Conservation (phyloP, 2,797 vertebrate genomes). For the Phalloptychus januarius region DNA sequence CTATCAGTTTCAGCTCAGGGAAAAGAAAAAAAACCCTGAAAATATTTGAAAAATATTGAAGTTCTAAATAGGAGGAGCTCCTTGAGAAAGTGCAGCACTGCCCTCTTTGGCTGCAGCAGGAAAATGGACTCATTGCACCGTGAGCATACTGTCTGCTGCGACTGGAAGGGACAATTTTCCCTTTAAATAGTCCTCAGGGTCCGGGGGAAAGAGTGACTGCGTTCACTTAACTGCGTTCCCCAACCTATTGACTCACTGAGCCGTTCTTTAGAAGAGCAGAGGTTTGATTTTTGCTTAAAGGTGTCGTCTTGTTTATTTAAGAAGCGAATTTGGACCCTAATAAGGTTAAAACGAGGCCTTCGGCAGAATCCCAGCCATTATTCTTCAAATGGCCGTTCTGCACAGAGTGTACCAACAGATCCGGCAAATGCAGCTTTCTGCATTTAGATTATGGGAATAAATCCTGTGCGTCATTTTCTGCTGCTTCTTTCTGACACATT, state of each 20-base stretch:
- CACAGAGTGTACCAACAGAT: not conserved
- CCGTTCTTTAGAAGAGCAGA: slow-evolving; percentile 40
- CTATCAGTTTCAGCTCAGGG: slow-evolving; percentile 2
- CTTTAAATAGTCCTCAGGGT: slow-evolving; percentile 56
- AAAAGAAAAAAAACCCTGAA: not conserved
- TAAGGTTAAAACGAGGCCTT: slow-evolving; percentile 40
- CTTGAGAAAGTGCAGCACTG: slow-evolving; percentile 47
- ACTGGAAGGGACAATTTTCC: slow-evolving; percentile 20
- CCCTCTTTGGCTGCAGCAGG: slow-evolving; percentile 56
- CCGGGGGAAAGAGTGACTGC: slow-evolving; percentile 56
- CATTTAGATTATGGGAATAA: not conserved
- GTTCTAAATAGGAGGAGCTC: slow-evolving; percentile 9
- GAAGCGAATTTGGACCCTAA: slow-evolving; percentile 43
- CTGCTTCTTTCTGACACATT: not conserved
- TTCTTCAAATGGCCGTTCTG: slow-evolving; percentile 21
- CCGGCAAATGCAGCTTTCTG: not conserved
- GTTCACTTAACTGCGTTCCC: slow-evolving; percentile 57
- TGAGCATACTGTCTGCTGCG: slow-evolving; percentile 36
- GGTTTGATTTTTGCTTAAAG: slow-evolving; percentile 52
- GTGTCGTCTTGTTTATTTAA: slow-evolving; percentile 55
- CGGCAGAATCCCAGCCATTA: slow-evolving; percentile 54
- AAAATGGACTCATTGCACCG: slow-evolving; percentile 19
- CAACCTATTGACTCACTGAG: slow-evolving; percentile 67
- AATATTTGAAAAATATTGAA: not conserved
- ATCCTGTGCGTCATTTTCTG: not conserved